Evolutionary conservation across 2,113 vertebrate species (phyloP).

Genomic region (Callocephalon fimbriatum): DNA sequence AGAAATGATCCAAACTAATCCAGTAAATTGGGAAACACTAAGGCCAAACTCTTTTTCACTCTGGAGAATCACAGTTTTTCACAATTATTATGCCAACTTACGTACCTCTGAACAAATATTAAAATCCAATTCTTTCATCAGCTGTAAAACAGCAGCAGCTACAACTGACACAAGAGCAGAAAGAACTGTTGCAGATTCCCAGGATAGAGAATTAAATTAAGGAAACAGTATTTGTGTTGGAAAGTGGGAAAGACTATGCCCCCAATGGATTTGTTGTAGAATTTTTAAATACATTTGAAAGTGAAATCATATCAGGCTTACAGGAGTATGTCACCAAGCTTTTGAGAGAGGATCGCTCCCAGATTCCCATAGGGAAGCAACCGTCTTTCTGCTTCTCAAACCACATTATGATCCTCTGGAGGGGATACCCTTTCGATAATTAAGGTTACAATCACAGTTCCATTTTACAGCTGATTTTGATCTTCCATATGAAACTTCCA

Average conservation of each 20-base stretch:
- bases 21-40: background rate
- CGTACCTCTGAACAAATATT: constrained; percentile 43
- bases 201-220: constrained; percentile 55
- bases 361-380: constrained; percentile 60
- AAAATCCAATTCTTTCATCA: constrained; percentile 66
- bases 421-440: constrained; percentile 35
- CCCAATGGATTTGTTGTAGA: constrained; percentile 59
- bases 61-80: constrained; percentile 33
- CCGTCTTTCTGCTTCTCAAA: constrained; percentile 37
- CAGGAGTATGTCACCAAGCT: constrained; percentile 67
- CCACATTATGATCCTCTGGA: constrained; percentile 47
- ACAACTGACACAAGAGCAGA: constrained; percentile 41
- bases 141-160: constrained; percentile 8
- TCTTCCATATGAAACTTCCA: background rate
- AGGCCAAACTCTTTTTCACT: background rate
- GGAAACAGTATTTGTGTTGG: constrained; percentile 60
- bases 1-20: background rate
- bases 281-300: constrained; percentile 75
- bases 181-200: constrained; percentile 66
- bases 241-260: constrained; percentile 44
- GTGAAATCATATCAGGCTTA: constrained; percentile 63
- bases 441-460: constrained; percentile 21
- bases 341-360: constrained; percentile 61
- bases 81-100: constrained; percentile 37
- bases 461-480: constrained; percentile 8